phyloP scores from a whole-genome alignment of 2,113 vertebrate species.

The Mellivora capensis region DNA sequence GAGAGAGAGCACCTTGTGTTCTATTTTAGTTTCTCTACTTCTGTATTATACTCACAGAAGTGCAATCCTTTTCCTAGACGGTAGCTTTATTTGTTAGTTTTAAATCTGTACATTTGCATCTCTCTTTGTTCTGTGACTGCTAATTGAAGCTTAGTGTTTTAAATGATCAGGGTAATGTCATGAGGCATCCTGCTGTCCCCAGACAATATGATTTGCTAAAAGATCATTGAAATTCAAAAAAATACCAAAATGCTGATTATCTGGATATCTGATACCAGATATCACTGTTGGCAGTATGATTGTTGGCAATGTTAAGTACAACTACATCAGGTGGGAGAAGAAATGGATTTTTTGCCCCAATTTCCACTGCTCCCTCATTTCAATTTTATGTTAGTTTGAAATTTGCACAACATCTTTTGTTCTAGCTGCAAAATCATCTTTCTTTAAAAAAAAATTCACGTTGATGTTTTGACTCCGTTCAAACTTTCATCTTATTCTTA shows the following conservation, averaged over 20 bases:
- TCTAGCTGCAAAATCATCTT: not conserved
- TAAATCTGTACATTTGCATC: not conserved
- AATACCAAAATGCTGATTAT: not conserved
- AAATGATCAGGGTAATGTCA: constrained; percentile 26
- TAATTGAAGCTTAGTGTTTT: not conserved
- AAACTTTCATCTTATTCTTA: constrained; percentile 3
- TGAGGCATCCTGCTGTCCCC: not conserved
- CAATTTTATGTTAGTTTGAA: not conserved
- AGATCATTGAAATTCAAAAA: not conserved
- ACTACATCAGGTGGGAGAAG: not conserved
- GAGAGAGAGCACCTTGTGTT: not conserved
- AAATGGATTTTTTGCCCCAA: not conserved
- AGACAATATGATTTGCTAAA: not conserved
- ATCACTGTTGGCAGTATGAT: not conserved
- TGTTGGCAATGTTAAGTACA: not conserved
- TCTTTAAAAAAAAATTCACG: not conserved
- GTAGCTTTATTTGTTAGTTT: not conserved
- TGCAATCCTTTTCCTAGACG: not conserved
- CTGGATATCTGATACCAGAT: not conserved
- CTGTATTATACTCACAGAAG: not conserved
- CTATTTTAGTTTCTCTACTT: not conserved
- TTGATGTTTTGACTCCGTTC: not conserved
- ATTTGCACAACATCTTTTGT: not conserved
- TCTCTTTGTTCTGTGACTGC: constrained; percentile 24
- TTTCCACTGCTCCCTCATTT: not conserved